These are phyloP conservation scores for Hoplostethus atlanticus DNA, from an alignment of 2,797 vertebrate genomes.

Conservation along the genomic window DNA sequence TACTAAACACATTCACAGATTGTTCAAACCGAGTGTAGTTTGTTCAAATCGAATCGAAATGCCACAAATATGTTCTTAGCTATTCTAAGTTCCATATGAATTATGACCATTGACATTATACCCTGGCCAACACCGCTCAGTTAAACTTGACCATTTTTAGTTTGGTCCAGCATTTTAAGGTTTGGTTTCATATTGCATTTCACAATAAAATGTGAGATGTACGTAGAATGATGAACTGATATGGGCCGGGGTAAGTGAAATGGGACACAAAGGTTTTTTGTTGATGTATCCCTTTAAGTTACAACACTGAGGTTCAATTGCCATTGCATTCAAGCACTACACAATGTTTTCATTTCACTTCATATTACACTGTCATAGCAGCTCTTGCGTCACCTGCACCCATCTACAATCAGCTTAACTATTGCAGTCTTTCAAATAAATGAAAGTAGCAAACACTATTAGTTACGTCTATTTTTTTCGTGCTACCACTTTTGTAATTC, in stretches of 20 bases:
- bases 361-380: conserved; percentile 36
- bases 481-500: no score
- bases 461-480: not conserved
- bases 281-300: not conserved
- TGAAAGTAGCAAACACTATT: conserved; percentile 60
- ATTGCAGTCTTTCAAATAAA: conserved; percentile 74
- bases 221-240: conserved; percentile 20
- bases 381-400: conserved; percentile 46
- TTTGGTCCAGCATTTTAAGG: not conserved
- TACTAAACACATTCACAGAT: conserved; percentile 6
- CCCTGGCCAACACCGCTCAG: conserved; percentile 12
- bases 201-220: conserved; percentile 27
- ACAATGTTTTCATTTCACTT: conserved; percentile 35
- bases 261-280: conserved; percentile 7
- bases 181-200: not conserved
- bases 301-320: conserved; percentile 11
- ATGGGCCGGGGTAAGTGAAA: conserved; percentile 5
- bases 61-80: conserved; percentile 35
- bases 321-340: conserved; percentile 32
- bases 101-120: conserved; percentile 12
- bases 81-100: conserved; percentile 3
- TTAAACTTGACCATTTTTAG: not conserved
- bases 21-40: not conserved
- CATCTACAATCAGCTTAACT: conserved; percentile 56
- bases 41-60: conserved; percentile 14